Evolutionary conservation across 37 sponge, comb jelly and placozoan species (phyloP).

Genomic region (Chondrilla cf. caribensis): DNA sequence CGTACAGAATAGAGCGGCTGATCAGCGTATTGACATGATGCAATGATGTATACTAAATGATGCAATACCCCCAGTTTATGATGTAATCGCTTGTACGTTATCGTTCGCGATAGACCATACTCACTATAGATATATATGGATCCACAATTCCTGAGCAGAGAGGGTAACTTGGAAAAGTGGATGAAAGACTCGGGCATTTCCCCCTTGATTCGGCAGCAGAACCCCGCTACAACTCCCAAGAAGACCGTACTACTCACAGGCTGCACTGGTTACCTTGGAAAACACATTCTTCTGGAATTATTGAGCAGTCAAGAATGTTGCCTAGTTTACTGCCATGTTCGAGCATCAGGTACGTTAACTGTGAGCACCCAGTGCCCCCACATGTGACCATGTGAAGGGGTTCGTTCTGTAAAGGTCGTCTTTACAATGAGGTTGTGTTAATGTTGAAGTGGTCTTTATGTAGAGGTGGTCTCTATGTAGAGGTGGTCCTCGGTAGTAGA

Average conservation of each 20-base stretch:
- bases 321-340: slow-evolving; percentile 30
- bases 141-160: not conserved
- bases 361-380: not conserved
- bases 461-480: too few relatives aligned
- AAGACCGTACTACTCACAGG: slow-evolving; percentile 39
- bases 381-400: not conserved
- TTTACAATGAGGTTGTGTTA: not conserved
- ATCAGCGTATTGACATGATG: too few relatives aligned
- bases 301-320: not conserved
- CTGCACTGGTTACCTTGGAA: slow-evolving; percentile 45
- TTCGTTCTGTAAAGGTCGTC: not conserved
- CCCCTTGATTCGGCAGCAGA: not conserved
- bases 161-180: not conserved
- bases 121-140: too few relatives aligned
- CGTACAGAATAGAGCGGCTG: too few relatives aligned
- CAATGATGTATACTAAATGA: too few relatives aligned
- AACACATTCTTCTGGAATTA: slow-evolving; percentile 37
- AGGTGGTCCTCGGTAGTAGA: too few relatives aligned
- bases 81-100: too few relatives aligned
- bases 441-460: too few relatives aligned
- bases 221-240: not conserved
- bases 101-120: too few relatives aligned
- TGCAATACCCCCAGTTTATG: too few relatives aligned
- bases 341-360: not conserved
- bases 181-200: not conserved